phyloP scores from a whole-genome alignment of 2,888 invertebrate genomes.

The Syritta pipiens region DNA sequence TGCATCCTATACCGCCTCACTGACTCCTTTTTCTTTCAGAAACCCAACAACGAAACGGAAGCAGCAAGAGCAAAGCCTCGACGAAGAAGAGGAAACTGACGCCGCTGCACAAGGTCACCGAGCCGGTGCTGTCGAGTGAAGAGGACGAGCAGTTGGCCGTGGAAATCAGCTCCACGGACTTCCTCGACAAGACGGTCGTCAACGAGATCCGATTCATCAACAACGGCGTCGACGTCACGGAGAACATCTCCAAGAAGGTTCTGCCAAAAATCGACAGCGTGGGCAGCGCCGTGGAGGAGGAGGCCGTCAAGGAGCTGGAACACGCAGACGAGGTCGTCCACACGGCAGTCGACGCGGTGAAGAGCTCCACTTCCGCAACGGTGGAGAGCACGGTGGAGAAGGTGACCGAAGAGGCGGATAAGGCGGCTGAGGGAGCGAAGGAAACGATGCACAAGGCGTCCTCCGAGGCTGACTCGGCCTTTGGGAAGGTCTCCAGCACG shows the following conservation, averaged over 20 bases:
- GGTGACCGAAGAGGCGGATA: constrained; percentile 25
- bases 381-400: constrained; percentile 6
- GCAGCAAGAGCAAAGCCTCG: constrained; percentile 36
- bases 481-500: constrained; percentile 38
- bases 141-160: constrained; percentile 77
- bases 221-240: constrained; percentile 78
- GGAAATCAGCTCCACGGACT: constrained; percentile 76
- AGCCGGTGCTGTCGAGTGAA: constrained; percentile 74
- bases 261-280: constrained; percentile 64
- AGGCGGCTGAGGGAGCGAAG: constrained; percentile 34
- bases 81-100: constrained; percentile 52
- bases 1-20: neutral
- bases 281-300: constrained; percentile 70
- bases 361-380: neutral
- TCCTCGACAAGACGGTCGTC: constrained; percentile 73
- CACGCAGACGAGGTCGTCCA: constrained; percentile 48
- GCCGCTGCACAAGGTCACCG: constrained; percentile 34
- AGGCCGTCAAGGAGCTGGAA: constrained; percentile 46
- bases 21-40: constrained; percentile 12
- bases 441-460: constrained; percentile 29
- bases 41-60: constrained; percentile 4
- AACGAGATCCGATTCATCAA: constrained; percentile 79
- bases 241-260: constrained; percentile 73
- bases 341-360: constrained; percentile 56
- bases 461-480: constrained; percentile 22